These are phyloP conservation scores for Leptoteleia sp. DNA, from an alignment of 1,140 invertebrate genomes.

Conservation along the genomic window DNA sequence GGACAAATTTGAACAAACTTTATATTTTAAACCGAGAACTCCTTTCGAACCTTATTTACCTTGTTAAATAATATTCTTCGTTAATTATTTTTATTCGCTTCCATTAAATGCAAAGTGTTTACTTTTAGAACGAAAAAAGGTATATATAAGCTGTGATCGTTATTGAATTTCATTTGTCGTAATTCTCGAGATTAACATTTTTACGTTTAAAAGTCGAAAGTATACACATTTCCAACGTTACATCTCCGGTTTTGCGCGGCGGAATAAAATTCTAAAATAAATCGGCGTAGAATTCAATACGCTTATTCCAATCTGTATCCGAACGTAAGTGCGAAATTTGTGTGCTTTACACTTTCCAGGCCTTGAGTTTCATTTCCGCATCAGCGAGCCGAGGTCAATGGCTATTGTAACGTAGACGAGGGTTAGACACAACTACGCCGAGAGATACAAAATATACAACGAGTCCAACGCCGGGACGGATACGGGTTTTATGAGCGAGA, in stretches of 20 bases:
- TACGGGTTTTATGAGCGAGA: constrained; percentile 15
- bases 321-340: constrained; percentile 47
- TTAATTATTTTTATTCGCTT: no score
- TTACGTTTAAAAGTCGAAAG: no score
- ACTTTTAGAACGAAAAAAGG: no score
- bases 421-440: constrained; percentile 48
- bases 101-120: no score
- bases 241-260: background rate
- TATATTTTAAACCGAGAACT: no score
- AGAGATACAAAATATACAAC: constrained; percentile 46
- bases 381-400: constrained; percentile 60
- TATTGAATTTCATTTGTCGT: no score
- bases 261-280: constrained; percentile 16
- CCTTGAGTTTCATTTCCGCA: constrained; percentile 51
- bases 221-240: no score
- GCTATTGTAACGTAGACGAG: constrained; percentile 59
- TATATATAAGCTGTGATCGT: no score
- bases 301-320: constrained; percentile 16
- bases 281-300: constrained; percentile 12
- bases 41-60: no score
- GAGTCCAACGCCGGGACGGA: constrained; percentile 33
- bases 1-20: no score
- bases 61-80: no score
- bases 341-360: constrained; percentile 46
- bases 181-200: no score